Base-by-base conservation (phyloP, 2,888 invertebrate species). In the Orthonychiurus folsomi region DNA sequence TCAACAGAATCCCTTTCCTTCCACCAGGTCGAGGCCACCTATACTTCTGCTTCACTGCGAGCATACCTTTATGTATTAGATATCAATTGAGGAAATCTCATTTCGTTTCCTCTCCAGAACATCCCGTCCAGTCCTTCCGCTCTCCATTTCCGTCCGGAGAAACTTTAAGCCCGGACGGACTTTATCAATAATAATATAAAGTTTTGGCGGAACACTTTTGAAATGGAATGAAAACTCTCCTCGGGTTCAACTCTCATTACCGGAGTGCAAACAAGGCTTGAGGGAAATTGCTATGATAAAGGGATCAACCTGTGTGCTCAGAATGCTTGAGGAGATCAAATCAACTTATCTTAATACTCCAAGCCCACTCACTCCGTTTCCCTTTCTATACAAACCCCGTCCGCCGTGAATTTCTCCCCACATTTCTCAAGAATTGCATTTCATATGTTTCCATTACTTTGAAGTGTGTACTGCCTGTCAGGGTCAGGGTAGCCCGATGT, bases 11-110 rank as follows among this genome's bases (percentile, higher is more conserved):
- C n/a, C n/a, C n/a, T n/a, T 20, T 52, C n/a, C 37, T 61, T 27
- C 48, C 56, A 61, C 48, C 50, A 61, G 47, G 9, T 12, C 27
- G 2, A 21, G 18, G 3, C 37, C 23, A 18, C 54, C 54, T 15
- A 2, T 24, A 18, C 3, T 23, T 54, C 23, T 23, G 23, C 54
- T 21, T 12, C 23, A 21, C 2, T 24, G 20, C 50, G 21, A 3
- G 50, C 20, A 50, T 37, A 9, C 37, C 15, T 37, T 15, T 37
- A 37, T 37, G 15, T 37, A 37, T 23, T 24, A 54, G 25, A 21
- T 21, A 54, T 21, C 54, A 54, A 23, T 24, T 23, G 21, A 54
- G 54, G 2, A 50, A 3, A 54, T 21, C 21, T 54, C 21, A 21
- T 21, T 15, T 21, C 21, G 15, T 18, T 54, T 54, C 23, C 25